phyloP scores from a whole-genome alignment of 2,113 vertebrate genomes.

The Neoarius graeffei region DNA sequence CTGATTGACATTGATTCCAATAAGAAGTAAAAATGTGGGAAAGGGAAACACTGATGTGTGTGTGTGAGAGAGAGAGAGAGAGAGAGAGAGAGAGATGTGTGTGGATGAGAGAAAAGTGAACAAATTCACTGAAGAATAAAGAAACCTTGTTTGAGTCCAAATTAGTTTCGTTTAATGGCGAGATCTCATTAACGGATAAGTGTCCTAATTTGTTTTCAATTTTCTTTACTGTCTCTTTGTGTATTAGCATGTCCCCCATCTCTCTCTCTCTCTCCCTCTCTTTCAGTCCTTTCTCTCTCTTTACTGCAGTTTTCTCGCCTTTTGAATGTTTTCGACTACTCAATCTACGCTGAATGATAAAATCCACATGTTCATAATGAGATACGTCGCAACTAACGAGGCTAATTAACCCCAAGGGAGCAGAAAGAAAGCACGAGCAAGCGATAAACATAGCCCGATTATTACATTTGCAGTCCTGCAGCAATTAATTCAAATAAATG shows the following conservation, averaged over 20 bases:
- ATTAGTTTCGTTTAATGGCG: neutral
- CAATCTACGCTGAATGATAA: constrained; percentile 49
- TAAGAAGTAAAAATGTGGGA: neutral
- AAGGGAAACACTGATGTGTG: neutral
- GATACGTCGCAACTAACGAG: constrained; percentile 61
- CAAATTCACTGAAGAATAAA: neutral
- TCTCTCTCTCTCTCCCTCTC: too few relatives aligned
- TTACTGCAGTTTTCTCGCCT: neutral
- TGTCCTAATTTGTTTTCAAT: neutral
- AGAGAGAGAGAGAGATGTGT: neutral
- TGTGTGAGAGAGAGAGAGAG: neutral
- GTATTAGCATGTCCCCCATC: neutral
- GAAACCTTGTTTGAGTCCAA: neutral
- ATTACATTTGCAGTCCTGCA: neutral
- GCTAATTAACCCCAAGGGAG: constrained; percentile 67
- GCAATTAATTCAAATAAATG: neutral
- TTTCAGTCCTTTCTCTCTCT: neutral
- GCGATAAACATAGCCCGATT: constrained; percentile 1
- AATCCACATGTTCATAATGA: constrained; percentile 58
- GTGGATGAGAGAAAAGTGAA: neutral
- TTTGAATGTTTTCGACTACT: neutral
- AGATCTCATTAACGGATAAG: neutral
- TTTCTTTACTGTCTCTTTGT: neutral
- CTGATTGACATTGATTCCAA: neutral
- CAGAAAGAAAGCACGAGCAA: neutral